Evolutionary conservation across 92 coral and sea anemone genomes (phyloP).

Genomic region (Zoanthus sociatus): DNA sequence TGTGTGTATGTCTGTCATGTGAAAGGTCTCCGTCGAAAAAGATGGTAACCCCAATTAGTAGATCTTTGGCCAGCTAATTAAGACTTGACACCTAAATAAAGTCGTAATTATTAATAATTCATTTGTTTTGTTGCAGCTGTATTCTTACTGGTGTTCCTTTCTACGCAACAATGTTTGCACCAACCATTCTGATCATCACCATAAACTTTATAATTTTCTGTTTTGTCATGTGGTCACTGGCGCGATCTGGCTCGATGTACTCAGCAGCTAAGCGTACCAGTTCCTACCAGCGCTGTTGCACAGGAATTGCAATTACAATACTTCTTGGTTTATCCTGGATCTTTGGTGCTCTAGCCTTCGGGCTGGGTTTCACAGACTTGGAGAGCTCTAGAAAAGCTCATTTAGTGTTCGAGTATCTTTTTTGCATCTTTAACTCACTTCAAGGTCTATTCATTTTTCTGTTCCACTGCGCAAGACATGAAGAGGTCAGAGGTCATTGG

Average conservation of each 20-base stretch:
- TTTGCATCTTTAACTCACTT: conserved; percentile 93
- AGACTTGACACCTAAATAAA: neutral
- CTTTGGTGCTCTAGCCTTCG: conserved; percentile 91
- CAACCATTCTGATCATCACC: conserved; percentile 65
- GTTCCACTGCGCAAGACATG: conserved; percentile 88
- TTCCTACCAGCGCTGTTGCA: conserved; percentile 71
- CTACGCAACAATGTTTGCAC: conserved; percentile 75
- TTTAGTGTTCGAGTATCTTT: conserved; percentile 84
- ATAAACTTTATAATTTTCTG: conserved; percentile 70
- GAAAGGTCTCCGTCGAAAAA: no score
- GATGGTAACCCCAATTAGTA: no score
- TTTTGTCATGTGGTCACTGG: conserved; percentile 71
- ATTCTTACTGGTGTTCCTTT: conserved; percentile 74
- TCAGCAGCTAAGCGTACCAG: conserved; percentile 82
- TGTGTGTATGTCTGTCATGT: no score
- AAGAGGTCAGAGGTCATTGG: conserved; percentile 92
- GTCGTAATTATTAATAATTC: no score
- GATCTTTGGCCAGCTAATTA: no score
- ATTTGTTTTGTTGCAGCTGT: conserved; percentile 58
- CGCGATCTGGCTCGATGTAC: conserved; percentile 75
- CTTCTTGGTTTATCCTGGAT: conserved; percentile 92
- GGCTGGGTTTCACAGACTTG: conserved; percentile 8
- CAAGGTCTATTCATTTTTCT: conserved; percentile 92
- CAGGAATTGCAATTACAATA: conserved; percentile 82
- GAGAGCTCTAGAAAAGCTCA: conserved; percentile 60